These are phyloP conservation scores for Corythaixoides concolor DNA, from an alignment of 2,113 vertebrate genomes.

Conservation along the genomic window DNA sequence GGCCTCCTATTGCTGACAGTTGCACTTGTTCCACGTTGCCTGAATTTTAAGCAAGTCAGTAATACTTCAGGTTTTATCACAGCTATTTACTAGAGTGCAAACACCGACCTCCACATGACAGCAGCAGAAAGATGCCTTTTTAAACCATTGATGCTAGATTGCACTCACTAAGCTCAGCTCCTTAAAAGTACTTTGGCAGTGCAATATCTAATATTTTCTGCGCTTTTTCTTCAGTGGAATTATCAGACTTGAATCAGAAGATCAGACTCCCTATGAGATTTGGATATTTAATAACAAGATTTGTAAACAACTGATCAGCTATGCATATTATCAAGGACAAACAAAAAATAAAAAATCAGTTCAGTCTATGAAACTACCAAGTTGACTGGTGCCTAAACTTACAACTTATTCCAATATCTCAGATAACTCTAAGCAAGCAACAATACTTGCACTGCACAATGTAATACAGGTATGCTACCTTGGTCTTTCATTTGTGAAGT, in stretches of 20 bases:
- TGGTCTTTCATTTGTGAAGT: neutral
- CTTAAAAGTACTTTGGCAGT: neutral
- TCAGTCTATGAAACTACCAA: neutral
- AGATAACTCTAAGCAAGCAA: neutral
- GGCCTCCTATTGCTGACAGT: conserved; percentile 58
- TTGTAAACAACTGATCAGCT: neutral
- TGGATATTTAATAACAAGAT: neutral
- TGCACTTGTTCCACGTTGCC: conserved; percentile 35
- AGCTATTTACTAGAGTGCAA: conserved; percentile 49
- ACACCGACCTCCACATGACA: conserved; percentile 60
- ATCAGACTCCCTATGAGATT: neutral
- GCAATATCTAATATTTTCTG: neutral
- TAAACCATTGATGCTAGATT: neutral
- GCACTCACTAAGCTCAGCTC: neutral
- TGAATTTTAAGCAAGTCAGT: conserved; percentile 65
- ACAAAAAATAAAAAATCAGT: neutral
- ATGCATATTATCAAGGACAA: neutral
- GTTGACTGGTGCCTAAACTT: neutral
- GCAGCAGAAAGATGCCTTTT: neutral
- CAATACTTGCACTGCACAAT: neutral
- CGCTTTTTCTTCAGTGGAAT: neutral
- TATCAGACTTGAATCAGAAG: neutral
- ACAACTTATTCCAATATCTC: neutral
- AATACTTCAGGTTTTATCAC: conserved; percentile 53
- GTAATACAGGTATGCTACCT: neutral